Evolutionary conservation across 2,888 invertebrate genomes (phyloP).

Genomic region (Metellina segmentata): DNA sequence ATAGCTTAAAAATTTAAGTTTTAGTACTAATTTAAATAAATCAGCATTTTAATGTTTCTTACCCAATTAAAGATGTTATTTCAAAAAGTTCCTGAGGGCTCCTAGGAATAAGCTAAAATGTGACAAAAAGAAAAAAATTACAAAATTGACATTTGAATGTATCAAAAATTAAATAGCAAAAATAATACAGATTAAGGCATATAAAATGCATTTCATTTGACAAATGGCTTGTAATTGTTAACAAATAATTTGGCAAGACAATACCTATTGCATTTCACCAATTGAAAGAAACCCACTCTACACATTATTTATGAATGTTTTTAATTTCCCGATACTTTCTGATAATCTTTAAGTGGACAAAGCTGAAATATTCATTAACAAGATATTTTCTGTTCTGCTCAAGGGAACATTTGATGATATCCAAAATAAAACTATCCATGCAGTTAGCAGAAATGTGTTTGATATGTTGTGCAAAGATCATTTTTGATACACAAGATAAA

Average conservation of each 20-base stretch:
- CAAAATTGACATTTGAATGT: not conserved
- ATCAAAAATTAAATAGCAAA: not conserved
- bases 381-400: no score
- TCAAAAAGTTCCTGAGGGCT: conserved; percentile 98
- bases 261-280: no score
- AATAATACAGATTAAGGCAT: not conserved
- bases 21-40: not conserved
- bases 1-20: not conserved
- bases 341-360: no score
- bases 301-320: no score
- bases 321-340: no score
- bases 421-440: not conserved
- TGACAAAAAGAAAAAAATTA: not conserved
- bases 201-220: not conserved
- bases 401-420: not conserved
- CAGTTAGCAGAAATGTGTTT: not conserved
- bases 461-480: not conserved
- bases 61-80: conserved; percentile 96
- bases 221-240: no score
- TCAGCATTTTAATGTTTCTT: conserved; percentile 76
- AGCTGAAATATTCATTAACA: no score
- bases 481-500: no score
- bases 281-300: no score
- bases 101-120: conserved; percentile 88
- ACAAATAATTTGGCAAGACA: no score